phyloP scores from a whole-genome alignment of 2,113 vertebrate genomes.

The Polypterus senegalus region DNA sequence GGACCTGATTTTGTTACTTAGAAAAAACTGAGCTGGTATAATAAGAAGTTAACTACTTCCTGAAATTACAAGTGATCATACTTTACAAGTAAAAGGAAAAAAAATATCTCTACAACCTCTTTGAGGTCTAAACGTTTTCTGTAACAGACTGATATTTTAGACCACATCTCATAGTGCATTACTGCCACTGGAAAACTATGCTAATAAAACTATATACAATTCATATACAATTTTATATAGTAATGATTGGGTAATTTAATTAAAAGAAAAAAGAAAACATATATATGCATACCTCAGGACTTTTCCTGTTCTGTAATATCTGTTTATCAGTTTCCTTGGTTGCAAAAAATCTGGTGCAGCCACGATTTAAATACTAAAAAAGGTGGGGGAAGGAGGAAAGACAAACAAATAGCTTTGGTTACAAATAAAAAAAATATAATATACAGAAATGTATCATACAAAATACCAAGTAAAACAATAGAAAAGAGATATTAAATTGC shows the following conservation, averaged over 20 bases:
- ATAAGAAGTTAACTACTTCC: no score
- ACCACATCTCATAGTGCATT: no score
- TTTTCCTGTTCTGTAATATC: slow-evolving; percentile 86
- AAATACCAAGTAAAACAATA: not conserved
- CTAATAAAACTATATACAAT: no score
- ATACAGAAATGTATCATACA: not conserved
- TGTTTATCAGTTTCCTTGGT: slow-evolving; percentile 85
- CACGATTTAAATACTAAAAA: slow-evolving; percentile 81
- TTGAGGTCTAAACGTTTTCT: no score
- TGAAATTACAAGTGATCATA: no score
- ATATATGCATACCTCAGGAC: slow-evolving; percentile 69
- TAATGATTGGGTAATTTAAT: not conserved
- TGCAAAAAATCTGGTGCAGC: slow-evolving; percentile 89
- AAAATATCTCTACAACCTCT: no score
- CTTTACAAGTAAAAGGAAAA: no score
- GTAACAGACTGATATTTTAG: no score
- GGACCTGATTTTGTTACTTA: no score
- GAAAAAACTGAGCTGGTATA: no score
- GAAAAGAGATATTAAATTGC: no score
- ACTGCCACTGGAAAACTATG: no score
- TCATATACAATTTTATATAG: not conserved
- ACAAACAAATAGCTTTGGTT: slow-evolving; percentile 18
- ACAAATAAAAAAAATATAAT: slow-evolving; percentile 2
- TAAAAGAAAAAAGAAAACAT: not conserved
- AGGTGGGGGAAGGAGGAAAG: slow-evolving; percentile 20